These are phyloP conservation scores for Rutilus rutilus DNA, from an alignment of 2,113 vertebrate genomes.

Conservation along the genomic window DNA sequence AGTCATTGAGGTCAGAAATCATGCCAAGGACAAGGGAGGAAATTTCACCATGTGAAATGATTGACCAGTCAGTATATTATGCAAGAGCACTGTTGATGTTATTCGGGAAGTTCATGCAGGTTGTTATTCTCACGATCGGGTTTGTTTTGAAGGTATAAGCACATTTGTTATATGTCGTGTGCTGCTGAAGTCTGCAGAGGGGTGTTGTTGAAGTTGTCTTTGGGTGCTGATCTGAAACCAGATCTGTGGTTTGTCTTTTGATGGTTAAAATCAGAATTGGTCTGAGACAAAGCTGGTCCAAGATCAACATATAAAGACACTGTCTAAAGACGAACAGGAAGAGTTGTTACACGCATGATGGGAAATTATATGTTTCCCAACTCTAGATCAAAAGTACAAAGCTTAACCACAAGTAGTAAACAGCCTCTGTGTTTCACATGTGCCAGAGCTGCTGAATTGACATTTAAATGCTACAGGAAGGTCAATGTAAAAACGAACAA, in stretches of 20 bases:
- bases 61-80: constrained; percentile 38
- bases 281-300: constrained; percentile 16
- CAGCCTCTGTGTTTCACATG: constrained; percentile 52
- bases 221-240: constrained; percentile 40
- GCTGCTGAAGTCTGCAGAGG: neutral
- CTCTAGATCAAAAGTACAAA: constrained; percentile 60
- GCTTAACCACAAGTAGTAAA: constrained; percentile 77
- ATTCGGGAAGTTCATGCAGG: constrained; percentile 3
- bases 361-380: constrained; percentile 82
- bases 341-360: constrained; percentile 62
- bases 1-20: constrained; percentile 32
- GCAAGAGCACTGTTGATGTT: constrained; percentile 9
- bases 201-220: constrained; percentile 2
- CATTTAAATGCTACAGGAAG: constrained; percentile 47
- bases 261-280: constrained; percentile 7
- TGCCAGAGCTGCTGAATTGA: constrained; percentile 37
- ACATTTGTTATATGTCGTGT: neutral
- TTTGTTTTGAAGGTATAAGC: constrained; percentile 17
- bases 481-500: constrained; percentile 36
- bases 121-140: neutral
- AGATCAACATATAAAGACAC: constrained; percentile 38
- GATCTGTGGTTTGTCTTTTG: constrained; percentile 40
- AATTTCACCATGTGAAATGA: constrained; percentile 50
- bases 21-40: constrained; percentile 31
- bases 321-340: constrained; percentile 51